Conservation (phyloP, 2,113 vertebrate species). For the Pardalotus punctatus region DNA sequence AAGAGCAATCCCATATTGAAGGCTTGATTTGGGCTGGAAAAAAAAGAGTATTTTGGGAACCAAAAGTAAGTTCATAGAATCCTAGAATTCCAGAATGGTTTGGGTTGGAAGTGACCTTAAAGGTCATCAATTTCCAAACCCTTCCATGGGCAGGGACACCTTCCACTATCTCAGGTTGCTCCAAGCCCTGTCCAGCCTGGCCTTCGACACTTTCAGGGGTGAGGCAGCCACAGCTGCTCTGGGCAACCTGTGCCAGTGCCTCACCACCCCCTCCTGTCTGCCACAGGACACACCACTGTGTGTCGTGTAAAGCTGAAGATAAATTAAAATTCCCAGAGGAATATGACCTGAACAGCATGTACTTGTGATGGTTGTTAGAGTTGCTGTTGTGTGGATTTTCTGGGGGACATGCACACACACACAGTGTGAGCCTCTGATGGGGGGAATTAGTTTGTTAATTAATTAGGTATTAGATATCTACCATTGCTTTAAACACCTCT, state of each 20-base stretch:
- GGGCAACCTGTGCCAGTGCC: background rate
- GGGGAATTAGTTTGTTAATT: background rate
- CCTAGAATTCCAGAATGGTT: background rate
- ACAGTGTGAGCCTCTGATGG: accelerated
- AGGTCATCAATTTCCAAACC: accelerated
- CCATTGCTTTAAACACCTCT: background rate
- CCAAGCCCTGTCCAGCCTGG: background rate
- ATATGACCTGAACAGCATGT: accelerated
- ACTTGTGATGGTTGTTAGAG: background rate
- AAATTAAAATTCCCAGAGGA: background rate
- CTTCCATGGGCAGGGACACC: background rate
- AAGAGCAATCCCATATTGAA: accelerated
- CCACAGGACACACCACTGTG: too few species aligned
- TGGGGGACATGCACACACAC: too few species aligned
- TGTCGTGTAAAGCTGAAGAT: background rate
- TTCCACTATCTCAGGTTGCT: background rate
- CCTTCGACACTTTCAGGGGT: background rate
- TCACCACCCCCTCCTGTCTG: background rate
- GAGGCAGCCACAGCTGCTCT: accelerated
- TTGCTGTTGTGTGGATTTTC: accelerated
- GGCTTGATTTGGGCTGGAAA: background rate
- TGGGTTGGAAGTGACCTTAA: background rate
- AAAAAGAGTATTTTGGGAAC: accelerated
- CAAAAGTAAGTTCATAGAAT: background rate
- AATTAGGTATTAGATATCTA: background rate